These are phyloP conservation scores for Drosophila affinis DNA, from an alignment of 2,888 invertebrate species.

Conservation along the genomic window DNA sequence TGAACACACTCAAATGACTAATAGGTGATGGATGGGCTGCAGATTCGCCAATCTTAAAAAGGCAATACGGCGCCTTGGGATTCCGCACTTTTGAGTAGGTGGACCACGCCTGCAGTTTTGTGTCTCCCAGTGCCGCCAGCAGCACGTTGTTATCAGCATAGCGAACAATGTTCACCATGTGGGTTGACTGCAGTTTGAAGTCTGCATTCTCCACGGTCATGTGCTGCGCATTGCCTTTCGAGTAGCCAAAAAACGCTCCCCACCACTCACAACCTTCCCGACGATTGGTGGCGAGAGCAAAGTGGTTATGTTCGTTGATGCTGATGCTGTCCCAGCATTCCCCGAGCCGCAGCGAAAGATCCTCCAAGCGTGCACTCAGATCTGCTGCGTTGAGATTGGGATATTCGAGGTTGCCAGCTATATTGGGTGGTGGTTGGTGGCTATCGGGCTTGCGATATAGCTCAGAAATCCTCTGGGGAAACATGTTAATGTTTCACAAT, in stretches of 20 bases:
- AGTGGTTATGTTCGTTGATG: slow-evolving; percentile 66
- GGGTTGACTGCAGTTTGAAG: slow-evolving; percentile 74
- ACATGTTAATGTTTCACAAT: slow-evolving; percentile 58
- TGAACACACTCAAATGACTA: slow-evolving; percentile 74
- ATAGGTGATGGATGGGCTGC: slow-evolving; percentile 79
- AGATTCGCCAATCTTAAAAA: slow-evolving; percentile 79
- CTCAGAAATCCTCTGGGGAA: slow-evolving; percentile 72
- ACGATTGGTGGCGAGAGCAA: slow-evolving; percentile 79
- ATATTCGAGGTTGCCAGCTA: slow-evolving; percentile 78
- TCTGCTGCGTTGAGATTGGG: slow-evolving; percentile 83
- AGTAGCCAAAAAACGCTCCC: slow-evolving; percentile 81
- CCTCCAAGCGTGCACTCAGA: slow-evolving; percentile 78
- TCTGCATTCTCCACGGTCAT: slow-evolving; percentile 61
- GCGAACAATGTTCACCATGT: slow-evolving; percentile 77
- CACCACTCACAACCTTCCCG: slow-evolving; percentile 80
- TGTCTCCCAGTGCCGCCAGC: slow-evolving; percentile 75
- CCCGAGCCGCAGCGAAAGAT: slow-evolving; percentile 76
- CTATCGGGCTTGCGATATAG: slow-evolving; percentile 73
- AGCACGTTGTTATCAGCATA: slow-evolving; percentile 79
- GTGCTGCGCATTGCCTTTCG: slow-evolving; percentile 48
- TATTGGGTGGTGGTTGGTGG: slow-evolving; percentile 78
- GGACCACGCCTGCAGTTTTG: slow-evolving; percentile 82
- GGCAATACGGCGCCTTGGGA: slow-evolving; percentile 71
- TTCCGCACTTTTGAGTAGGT: slow-evolving; percentile 78
- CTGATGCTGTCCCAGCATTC: slow-evolving; percentile 81